These are phyloP conservation scores for Hemitrygon akajei DNA, from an alignment of 2,797 vertebrate species.

Conservation along the genomic window DNA sequence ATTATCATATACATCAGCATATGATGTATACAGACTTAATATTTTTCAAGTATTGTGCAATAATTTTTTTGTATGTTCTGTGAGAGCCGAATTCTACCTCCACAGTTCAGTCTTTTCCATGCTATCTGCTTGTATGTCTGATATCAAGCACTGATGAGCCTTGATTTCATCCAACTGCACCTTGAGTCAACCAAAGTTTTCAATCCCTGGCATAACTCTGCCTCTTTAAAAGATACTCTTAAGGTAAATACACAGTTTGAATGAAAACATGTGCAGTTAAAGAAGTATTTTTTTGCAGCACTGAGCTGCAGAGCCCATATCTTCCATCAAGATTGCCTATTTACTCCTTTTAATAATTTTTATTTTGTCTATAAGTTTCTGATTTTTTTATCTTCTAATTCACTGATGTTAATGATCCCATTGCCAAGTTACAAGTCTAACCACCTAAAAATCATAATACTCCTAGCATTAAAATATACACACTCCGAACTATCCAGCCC, in stretches of 20 bases:
- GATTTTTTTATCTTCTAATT: neutral
- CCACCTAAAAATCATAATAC: too few species aligned
- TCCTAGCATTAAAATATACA: too few species aligned
- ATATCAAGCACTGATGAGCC: neutral
- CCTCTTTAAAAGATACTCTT: neutral
- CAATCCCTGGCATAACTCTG: neutral
- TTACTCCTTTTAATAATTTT: neutral
- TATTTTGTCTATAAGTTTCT: neutral
- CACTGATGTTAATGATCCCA: neutral
- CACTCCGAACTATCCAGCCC: too few species aligned
- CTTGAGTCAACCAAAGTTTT: neutral
- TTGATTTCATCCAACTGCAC: neutral
- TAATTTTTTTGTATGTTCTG: conserved; percentile 56
- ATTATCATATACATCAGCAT: neutral
- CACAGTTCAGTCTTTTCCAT: neutral
- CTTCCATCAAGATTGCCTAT: neutral
- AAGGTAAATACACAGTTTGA: neutral
- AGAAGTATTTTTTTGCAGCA: neutral
- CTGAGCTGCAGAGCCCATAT: neutral
- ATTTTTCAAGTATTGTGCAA: neutral
- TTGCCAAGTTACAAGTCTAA: too few species aligned
- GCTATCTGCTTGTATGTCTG: neutral
- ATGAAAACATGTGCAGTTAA: neutral
- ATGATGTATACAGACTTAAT: neutral
- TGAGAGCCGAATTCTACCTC: conserved; percentile 50